Evolutionary conservation across 2,888 invertebrate species (phyloP), one percentile per base, ranked within the genome.

Genomic region (Dorcus parallelipipedus): DNA sequence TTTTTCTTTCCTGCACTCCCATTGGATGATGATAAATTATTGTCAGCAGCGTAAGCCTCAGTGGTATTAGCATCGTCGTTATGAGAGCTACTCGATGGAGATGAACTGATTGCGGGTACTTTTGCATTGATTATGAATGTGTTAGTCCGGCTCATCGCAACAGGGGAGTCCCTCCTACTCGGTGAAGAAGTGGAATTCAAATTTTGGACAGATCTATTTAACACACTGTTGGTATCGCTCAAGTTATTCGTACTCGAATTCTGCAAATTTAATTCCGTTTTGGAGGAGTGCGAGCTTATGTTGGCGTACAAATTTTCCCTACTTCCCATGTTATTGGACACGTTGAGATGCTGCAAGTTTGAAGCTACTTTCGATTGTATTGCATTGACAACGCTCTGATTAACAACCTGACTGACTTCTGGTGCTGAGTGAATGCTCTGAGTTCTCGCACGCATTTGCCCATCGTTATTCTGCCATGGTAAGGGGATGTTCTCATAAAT

Each of bases 401-500:
- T 74, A 26, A 76, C 64, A 10, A 74, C 74, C 61, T 76, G 75
- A 58, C 73, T 76, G 53, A 79, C 78, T 66, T 88, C 87, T 7
- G 88, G 88, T 0, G 89, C 88, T 0, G 89, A 88, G 49, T 89
- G 89, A 33, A 89, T 81, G 65, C 89, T 89, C 39, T 87, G 87
- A 3, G 89, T 86, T 39, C 86, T 75, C 49, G 77, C 78, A 48
- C 80, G 72, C 67, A 75, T 75, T 59, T 76, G 74, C 2, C 66
- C 69, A 42, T 60, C 60, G 41, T 69, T 71, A 48, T 73, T 74
- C 63, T 83, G 83, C 86, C 87, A 88, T 0, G 89, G 86, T 33
- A 89, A 72, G 0, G 90, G 90, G 6, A 91, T 88, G 73, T 91
- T 91, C 71, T 91, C 91, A 73, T 91, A 91, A 62, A 91, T 91